Percentiles rank a stretch among this genome's conserved stretches.
These are phyloP conservation scores for Peromyscus attwateri DNA, from an alignment of 2,797 vertebrate genomes.

Conservation along the genomic window DNA sequence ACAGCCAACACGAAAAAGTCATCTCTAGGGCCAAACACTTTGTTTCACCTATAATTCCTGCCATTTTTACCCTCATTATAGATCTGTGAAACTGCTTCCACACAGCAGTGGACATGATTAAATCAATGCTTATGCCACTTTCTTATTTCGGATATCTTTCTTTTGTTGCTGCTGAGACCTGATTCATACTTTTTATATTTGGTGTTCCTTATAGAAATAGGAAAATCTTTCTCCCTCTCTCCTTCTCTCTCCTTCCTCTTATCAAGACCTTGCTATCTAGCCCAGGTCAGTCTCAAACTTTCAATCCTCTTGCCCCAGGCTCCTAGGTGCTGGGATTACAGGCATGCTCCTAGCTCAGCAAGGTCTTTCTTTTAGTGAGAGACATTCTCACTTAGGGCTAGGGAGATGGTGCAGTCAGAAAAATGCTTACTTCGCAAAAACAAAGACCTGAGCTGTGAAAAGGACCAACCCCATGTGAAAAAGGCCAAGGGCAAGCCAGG, in stretches of 20 bases:
- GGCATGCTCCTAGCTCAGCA: not conserved
- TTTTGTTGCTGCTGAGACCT: not conserved
- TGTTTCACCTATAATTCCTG: not conserved
- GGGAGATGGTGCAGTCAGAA: not conserved
- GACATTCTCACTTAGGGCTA: not conserved
- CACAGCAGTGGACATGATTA: not conserved
- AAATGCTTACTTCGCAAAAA: not conserved
- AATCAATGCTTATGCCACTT: not conserved
- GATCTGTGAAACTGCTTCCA: not conserved
- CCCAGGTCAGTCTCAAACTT: not conserved
- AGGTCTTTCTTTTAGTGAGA: not conserved
- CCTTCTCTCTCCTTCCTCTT: not conserved
- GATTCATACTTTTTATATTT: not conserved
- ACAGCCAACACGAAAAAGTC: not conserved
- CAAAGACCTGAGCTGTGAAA: not conserved
- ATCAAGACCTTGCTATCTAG: not conserved
- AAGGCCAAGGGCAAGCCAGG: not conserved
- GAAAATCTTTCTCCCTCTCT: not conserved
- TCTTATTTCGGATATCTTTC: not conserved
- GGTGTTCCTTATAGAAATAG: not conserved
- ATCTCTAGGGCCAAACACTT: not conserved
- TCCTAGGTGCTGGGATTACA: not conserved
- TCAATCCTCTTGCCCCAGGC: not conserved
- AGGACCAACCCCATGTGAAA: not conserved
- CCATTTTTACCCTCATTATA: not conserved